phyloP scores from a whole-genome alignment of 2,113 vertebrate genomes.

The Pantherophis guttatus region DNA sequence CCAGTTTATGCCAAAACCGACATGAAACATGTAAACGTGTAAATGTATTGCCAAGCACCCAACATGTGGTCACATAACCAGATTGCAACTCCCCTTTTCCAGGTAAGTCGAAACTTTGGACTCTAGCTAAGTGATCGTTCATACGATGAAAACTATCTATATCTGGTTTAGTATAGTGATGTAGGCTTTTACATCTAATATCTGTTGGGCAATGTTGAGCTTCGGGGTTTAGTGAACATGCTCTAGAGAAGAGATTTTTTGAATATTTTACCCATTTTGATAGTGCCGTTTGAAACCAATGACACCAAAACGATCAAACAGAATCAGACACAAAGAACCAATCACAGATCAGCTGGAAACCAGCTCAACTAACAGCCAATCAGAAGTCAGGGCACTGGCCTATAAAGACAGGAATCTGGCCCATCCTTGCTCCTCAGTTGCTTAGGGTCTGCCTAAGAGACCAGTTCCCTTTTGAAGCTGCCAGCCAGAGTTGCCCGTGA shows the following conservation, averaged over 20 bases:
- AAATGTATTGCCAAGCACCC: too few relatives aligned
- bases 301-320: background rate
- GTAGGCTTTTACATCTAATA: background rate
- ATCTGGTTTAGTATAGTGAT: background rate
- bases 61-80: too few relatives aligned
- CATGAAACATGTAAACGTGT: too few relatives aligned
- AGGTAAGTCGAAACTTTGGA: too few relatives aligned
- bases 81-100: too few relatives aligned
- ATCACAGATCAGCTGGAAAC: background rate
- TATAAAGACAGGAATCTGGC: background rate
- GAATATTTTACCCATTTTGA: background rate
- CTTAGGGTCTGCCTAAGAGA: too few relatives aligned
- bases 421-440: too few relatives aligned
- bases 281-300: background rate
- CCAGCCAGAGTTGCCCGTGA: too few relatives aligned
- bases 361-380: background rate
- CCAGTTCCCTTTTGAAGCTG: too few relatives aligned
- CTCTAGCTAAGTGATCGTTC: too few relatives aligned
- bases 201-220: background rate
- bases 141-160: too few relatives aligned
- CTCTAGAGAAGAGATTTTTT: background rate
- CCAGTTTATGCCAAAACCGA: too few relatives aligned
- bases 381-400: background rate
- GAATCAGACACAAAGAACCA: background rate
- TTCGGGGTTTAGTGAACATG: background rate